Base-by-base conservation (phyloP, 1,140 invertebrate species). In the Epicauta chinensis region DNA sequence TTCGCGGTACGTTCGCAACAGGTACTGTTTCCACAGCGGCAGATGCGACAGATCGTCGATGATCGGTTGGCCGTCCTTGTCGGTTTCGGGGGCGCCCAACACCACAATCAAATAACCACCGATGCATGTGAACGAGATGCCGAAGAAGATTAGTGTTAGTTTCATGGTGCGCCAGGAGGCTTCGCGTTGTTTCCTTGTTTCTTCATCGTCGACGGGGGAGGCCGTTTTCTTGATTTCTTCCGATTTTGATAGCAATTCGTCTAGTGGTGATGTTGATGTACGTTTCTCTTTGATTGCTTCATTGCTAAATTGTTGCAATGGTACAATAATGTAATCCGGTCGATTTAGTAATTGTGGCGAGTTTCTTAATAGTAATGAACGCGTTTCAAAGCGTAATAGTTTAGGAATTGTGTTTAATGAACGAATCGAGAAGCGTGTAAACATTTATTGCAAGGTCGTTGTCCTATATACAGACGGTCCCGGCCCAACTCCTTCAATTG, bases 41-140 rank as follows among this genome's bases (percentile, higher is more conserved):
- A 88, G 75, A 52, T 84, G 61, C 36, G 78, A 80, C 66, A 87
- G 93, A 73, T 94, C 87, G 77, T 95, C 91, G 23, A 51, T 31
- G 69, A 93, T 79, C 23, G 78, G 57, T 44, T 84, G 77, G 3
- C 91, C 91, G 17, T 89, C 75, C 38, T 82, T 79, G 64, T 91
- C 89, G 12, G 73, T 71, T 17, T 77, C 71, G 1, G 91, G 89
- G 13, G 78, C 77, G 9, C 88, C 87, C 72, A 85, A 74, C 72
- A 84, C 78, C 45, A 86, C 66, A 32, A 79, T 66, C 60, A 81
- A 71, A 7, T 78, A 70, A 4, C 73, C 70, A 49, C 71, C 69
- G 17, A 71, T 51, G 16, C 68, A 61, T 1, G 67, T 67, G 42
- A 81, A 66, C 6, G 73, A 71, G 3, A 73, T 54, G 23, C 79